phyloP scores from a whole-genome alignment of 2,113 vertebrate species.

The Pseudonaja textilis region DNA sequence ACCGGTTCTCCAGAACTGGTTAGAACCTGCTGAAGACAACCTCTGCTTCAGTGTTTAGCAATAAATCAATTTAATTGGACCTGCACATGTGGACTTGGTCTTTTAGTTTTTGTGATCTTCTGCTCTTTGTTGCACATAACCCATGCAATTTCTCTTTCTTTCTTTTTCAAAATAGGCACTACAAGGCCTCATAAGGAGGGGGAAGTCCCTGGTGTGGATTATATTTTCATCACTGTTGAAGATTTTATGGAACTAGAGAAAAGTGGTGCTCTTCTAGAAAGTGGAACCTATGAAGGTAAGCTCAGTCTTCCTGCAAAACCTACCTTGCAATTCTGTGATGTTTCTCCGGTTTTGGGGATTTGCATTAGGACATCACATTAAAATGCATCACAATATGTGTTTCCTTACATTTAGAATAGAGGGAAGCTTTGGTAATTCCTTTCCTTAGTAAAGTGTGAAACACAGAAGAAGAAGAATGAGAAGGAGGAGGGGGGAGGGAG shows the following conservation, averaged over 20 bases:
- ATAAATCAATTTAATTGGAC: neutral
- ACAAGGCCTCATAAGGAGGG: constrained; percentile 98
- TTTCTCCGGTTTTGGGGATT: constrained; percentile 7
- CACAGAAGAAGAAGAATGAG: neutral
- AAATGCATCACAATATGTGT: constrained; percentile 7
- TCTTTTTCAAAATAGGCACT: constrained; percentile 79
- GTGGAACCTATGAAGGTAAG: constrained; percentile 99
- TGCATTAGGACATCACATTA: neutral
- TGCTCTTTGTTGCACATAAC: constrained; percentile 12
- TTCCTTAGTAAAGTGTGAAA: neutral
- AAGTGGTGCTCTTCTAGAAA: constrained; percentile 95
- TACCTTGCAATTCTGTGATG: neutral
- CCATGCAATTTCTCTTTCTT: constrained; percentile 45
- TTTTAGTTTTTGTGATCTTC: neutral
- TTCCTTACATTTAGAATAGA: constrained; percentile 31
- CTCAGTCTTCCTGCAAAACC: neutral
- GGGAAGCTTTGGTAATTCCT: constrained; percentile 37
- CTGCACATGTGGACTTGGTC: neutral
- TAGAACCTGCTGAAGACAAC: too few species aligned
- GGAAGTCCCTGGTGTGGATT: constrained; percentile 98
- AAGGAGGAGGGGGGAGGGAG: too few species aligned
- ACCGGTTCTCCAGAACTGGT: too few species aligned
- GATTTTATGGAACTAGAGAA: constrained; percentile 98
- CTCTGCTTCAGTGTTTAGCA: neutral
- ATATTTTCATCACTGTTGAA: constrained; percentile 95